Conservation (phyloP, 2,797 vertebrate genomes). For the Rostrhamus sociabilis region DNA sequence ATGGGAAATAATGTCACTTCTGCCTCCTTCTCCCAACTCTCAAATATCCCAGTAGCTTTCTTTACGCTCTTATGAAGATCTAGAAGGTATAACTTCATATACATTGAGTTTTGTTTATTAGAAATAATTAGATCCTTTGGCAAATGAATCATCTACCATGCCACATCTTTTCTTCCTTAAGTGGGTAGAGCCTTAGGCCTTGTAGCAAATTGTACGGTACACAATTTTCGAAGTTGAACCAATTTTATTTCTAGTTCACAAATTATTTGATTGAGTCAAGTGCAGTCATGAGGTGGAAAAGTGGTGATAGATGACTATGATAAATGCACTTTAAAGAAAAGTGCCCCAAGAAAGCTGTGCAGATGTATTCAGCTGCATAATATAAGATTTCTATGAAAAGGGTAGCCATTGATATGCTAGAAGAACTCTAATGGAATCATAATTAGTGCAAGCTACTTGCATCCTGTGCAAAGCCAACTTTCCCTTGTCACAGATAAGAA, state of each 20-base stretch:
- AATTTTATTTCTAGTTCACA: constrained; percentile 32
- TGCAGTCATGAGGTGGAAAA: constrained; percentile 38
- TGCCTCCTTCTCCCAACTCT: background rate
- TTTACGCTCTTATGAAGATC: background rate
- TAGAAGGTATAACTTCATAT: background rate
- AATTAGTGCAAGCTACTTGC: background rate
- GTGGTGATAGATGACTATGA: constrained; percentile 5
- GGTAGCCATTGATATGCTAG: background rate
- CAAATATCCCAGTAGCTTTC: background rate
- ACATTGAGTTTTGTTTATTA: background rate
- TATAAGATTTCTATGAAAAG: background rate
- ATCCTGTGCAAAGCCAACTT: background rate
- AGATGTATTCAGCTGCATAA: constrained; percentile 17
- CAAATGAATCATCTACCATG: background rate
- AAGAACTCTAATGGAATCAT: background rate
- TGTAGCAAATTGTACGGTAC: background rate
- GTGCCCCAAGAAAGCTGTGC: constrained; percentile 30
- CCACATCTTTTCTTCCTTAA: background rate
- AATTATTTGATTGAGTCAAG: constrained; percentile 25
- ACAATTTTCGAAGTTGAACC: background rate
- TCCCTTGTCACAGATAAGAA: background rate
- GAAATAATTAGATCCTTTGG: background rate
- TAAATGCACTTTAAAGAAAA: constrained; percentile 36
- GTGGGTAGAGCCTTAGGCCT: background rate
- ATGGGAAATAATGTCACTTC: background rate